Conservation (phyloP, 2,797 vertebrate species). For the Sphenodon punctatus region DNA sequence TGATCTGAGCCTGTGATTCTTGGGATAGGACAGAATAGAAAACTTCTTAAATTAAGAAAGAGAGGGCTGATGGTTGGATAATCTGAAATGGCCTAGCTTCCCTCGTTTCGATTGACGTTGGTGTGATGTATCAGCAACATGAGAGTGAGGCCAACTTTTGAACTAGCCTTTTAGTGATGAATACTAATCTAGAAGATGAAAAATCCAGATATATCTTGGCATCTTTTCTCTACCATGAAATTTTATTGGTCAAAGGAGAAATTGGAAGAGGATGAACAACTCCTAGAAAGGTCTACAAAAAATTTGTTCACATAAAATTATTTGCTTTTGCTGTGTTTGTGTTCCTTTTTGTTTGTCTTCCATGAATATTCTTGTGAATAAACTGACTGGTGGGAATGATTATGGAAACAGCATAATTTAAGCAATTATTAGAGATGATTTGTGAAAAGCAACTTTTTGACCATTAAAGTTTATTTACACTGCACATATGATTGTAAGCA, state of each 20-base stretch:
- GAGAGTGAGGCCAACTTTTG: background rate
- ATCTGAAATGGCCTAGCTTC: too few species aligned
- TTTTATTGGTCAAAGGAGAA: background rate
- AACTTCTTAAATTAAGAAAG: background rate
- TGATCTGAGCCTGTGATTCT: too few species aligned
- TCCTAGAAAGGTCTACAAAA: background rate
- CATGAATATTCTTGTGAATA: constrained; percentile 13
- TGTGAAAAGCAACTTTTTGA: background rate
- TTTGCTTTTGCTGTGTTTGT: background rate
- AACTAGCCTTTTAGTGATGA: background rate
- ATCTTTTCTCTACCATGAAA: background rate
- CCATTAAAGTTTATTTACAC: background rate
- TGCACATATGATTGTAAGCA: background rate
- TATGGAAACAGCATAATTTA: constrained; percentile 19
- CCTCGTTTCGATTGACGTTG: too few species aligned
- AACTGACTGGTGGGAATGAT: background rate
- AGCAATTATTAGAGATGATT: background rate
- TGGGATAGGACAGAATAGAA: too few species aligned
- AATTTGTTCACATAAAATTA: constrained; percentile 6
- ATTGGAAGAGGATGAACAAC: background rate
- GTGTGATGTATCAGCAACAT: background rate
- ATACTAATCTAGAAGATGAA: background rate
- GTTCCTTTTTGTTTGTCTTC: background rate
- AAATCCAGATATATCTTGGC: background rate
- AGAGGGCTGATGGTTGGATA: too few species aligned